Conservation (phyloP, 2,888 invertebrate genomes). For the Heteromyza rotundicornis region DNA sequence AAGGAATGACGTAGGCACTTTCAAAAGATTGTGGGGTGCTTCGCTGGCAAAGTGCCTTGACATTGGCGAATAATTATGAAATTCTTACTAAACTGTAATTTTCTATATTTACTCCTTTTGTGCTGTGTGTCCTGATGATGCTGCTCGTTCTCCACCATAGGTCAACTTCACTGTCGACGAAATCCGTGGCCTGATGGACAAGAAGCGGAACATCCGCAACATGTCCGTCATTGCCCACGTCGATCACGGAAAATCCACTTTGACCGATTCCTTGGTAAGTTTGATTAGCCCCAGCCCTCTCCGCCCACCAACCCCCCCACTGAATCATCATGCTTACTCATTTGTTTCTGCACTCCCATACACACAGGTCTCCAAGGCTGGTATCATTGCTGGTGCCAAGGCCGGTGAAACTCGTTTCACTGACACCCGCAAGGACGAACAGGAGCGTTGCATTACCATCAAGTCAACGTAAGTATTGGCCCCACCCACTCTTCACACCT, state of each 20-base stretch:
- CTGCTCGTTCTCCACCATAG: constrained; percentile 25
- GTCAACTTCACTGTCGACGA: constrained; percentile 88
- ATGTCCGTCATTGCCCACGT: constrained; percentile 99
- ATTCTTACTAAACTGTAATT: neutral
- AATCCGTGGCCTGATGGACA: constrained; percentile 94
- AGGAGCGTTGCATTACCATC: constrained; percentile 99
- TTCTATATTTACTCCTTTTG: constrained; percentile 31
- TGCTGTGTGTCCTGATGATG: constrained; percentile 63
- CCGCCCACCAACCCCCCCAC: neutral
- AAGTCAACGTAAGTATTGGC: constrained; percentile 90
- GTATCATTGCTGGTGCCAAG: constrained; percentile 98
- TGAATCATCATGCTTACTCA: neutral
- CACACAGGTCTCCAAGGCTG: constrained; percentile 84
- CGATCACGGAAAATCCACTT: constrained; percentile 99
- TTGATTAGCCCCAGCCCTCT: neutral
- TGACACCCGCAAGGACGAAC: constrained; percentile 99
- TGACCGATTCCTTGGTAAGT: constrained; percentile 95
- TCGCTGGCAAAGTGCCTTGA: too few species aligned
- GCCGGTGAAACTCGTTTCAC: constrained; percentile 99
- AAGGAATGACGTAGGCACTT: constrained; percentile 52
- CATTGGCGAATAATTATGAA: neutral
- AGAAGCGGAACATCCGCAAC: constrained; percentile 99
- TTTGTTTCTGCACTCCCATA: neutral
- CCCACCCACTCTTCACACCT: neutral
- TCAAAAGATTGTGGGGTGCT: constrained; percentile 6